Conservation (phyloP, 2,888 invertebrate genomes). For the Cephus spinipes region DNA sequence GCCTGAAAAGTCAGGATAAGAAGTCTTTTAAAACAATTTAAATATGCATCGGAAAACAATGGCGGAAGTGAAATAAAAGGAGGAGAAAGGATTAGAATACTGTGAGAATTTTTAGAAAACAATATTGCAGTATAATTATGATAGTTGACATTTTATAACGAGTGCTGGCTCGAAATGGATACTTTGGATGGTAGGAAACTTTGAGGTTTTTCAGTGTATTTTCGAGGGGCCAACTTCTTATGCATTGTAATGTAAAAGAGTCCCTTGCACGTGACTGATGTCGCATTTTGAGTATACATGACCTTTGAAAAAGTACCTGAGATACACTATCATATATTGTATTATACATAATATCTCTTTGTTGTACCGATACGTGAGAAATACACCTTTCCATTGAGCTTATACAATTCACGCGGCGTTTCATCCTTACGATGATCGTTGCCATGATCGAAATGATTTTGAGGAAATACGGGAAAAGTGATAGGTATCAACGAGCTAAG, state of each 20-base stretch:
- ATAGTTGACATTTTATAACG: too few relatives aligned
- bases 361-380: not conserved
- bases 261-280: not conserved
- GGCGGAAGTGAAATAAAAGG: too few relatives aligned
- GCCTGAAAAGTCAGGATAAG: too few relatives aligned
- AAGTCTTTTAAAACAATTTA: too few relatives aligned
- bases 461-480: not conserved
- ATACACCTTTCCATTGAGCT: too few relatives aligned
- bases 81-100: not conserved
- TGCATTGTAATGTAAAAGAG: not conserved
- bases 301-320: not conserved
- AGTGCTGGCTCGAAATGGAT: too few relatives aligned
- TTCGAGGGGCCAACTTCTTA: not conserved
- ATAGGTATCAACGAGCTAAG: not conserved
- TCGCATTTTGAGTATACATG: not conserved
- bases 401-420: too few relatives aligned
- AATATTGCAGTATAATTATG: not conserved
- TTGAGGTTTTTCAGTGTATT: not conserved
- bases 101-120: not conserved
- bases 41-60: too few relatives aligned
- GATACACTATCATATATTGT: not conserved
- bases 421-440: not conserved
- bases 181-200: too few relatives aligned
- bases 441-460: not conserved
- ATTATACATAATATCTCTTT: not conserved